These are phyloP conservation scores for Helicoverpa assulta DNA, from an alignment of 2,888 invertebrate species.

Conservation along the genomic window DNA sequence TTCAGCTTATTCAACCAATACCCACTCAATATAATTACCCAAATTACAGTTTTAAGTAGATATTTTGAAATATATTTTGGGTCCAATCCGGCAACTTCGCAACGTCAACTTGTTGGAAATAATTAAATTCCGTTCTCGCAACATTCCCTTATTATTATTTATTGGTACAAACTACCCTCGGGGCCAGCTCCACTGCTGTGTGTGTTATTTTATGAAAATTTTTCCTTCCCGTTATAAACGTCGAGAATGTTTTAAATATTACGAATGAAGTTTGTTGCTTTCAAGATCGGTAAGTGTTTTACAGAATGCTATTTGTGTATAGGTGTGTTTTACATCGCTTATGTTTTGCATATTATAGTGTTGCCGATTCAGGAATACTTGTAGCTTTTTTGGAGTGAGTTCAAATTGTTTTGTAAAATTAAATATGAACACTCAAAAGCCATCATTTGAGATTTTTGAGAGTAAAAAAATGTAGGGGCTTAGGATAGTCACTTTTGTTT, in stretches of 20 bases:
- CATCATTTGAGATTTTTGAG: too few relatives aligned
- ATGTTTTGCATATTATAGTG: slow-evolving; percentile 4
- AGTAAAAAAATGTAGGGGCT: too few relatives aligned
- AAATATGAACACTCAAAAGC: too few relatives aligned
- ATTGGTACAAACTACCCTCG: slow-evolving; percentile 68
- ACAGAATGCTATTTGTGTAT: slow-evolving; percentile 23
- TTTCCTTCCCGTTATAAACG: slow-evolving; percentile 64
- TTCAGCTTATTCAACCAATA: not conserved
- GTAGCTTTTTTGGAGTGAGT: too few relatives aligned
- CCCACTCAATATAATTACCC: slow-evolving; percentile 37
- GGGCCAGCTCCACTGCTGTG: slow-evolving; percentile 44
- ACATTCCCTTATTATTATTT: slow-evolving; percentile 79
- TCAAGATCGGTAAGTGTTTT: slow-evolving; percentile 52
- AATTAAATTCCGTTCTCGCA: slow-evolving; percentile 78
- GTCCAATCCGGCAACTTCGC: slow-evolving; percentile 66
- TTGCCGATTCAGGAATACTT: not conserved
- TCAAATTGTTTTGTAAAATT: too few relatives aligned
- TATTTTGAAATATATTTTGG: slow-evolving; percentile 61
- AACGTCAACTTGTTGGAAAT: slow-evolving; percentile 72
- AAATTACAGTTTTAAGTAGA: slow-evolving; percentile 46
- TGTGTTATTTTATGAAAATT: slow-evolving; percentile 72
- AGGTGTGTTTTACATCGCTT: not conserved
- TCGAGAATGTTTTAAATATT: slow-evolving; percentile 67
- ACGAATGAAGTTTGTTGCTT: slow-evolving; percentile 60
- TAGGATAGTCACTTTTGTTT: too few relatives aligned